phyloP scores from a whole-genome alignment of 2,113 vertebrate species.

The Tragelaphus buxtoni region DNA sequence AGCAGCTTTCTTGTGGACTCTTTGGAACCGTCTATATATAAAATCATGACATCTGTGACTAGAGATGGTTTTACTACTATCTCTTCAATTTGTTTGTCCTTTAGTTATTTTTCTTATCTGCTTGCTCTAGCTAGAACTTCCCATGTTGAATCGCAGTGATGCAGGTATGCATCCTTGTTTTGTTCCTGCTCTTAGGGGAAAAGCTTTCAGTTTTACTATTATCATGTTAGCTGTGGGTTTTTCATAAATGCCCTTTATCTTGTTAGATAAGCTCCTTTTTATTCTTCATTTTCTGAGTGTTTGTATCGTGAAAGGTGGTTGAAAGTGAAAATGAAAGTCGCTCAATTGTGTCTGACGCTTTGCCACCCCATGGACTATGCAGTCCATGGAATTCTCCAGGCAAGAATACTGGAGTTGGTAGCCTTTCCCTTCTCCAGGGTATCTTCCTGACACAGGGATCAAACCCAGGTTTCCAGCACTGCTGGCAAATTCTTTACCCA shows the following conservation, averaged over 20 bases:
- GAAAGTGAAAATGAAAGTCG: background rate
- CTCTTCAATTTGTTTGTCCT: background rate
- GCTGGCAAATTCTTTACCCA: background rate
- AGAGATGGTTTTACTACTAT: background rate
- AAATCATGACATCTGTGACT: background rate
- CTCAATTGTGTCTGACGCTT: background rate
- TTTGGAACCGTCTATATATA: background rate
- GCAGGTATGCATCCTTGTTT: background rate
- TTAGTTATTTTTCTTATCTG: background rate
- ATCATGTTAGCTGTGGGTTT: background rate
- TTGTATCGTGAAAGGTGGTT: background rate
- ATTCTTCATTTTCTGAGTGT: background rate
- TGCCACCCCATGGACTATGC: background rate
- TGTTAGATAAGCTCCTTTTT: background rate
- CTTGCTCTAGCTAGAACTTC: background rate
- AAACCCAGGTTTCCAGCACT: background rate
- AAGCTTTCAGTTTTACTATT: background rate
- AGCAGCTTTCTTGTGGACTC: background rate
- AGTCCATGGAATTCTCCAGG: background rate
- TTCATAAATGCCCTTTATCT: background rate
- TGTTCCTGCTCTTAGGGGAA: background rate
- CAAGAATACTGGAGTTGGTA: background rate
- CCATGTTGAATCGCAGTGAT: background rate
- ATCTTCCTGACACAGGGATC: background rate
- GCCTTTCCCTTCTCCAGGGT: background rate